phyloP scores from a whole-genome alignment of 2,888 invertebrate species.

The Rhingia campestris region DNA sequence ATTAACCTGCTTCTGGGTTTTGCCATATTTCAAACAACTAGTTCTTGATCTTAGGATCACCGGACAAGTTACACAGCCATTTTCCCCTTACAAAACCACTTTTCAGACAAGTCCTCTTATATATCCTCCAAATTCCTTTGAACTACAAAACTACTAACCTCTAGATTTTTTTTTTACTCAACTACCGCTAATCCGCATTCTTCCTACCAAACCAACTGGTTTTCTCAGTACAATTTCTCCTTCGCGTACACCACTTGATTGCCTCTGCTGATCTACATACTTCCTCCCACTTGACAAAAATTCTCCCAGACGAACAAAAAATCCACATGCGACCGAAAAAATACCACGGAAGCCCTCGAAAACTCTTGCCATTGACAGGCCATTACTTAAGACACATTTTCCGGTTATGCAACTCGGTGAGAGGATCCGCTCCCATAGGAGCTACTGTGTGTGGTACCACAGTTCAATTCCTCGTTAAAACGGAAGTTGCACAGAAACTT shows the following conservation, averaged over 20 bases:
- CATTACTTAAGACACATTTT: constrained; percentile 43
- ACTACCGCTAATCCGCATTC: too few relatives aligned
- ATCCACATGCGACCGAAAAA: constrained; percentile 9
- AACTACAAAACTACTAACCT: too few relatives aligned
- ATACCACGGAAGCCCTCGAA: constrained; percentile 51
- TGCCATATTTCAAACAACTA: too few relatives aligned
- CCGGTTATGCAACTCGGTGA: constrained; percentile 48
- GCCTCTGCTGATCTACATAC: constrained; percentile 6
- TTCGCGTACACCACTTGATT: constrained; percentile 10
- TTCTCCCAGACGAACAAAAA: neutral
- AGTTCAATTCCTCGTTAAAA: constrained; percentile 22
- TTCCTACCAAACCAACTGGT: neutral
- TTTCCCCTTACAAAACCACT: too few relatives aligned
- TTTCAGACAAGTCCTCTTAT: too few relatives aligned
- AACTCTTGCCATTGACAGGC: constrained; percentile 49
- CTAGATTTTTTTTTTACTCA: too few relatives aligned
- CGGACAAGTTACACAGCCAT: too few relatives aligned
- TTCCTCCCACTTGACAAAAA: constrained; percentile 2
- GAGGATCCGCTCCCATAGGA: constrained; percentile 13
- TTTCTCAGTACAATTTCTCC: constrained; percentile 7
- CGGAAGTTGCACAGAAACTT: constrained; percentile 61
- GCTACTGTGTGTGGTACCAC: neutral
- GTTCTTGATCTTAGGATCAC: too few relatives aligned
- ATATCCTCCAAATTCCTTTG: too few relatives aligned
- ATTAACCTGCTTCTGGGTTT: too few relatives aligned